Percentiles rank a stretch among this genome's conserved stretches.
phyloP scores from a whole-genome alignment of 1,140 invertebrate species.

The Drosophila subpulchrella region DNA sequence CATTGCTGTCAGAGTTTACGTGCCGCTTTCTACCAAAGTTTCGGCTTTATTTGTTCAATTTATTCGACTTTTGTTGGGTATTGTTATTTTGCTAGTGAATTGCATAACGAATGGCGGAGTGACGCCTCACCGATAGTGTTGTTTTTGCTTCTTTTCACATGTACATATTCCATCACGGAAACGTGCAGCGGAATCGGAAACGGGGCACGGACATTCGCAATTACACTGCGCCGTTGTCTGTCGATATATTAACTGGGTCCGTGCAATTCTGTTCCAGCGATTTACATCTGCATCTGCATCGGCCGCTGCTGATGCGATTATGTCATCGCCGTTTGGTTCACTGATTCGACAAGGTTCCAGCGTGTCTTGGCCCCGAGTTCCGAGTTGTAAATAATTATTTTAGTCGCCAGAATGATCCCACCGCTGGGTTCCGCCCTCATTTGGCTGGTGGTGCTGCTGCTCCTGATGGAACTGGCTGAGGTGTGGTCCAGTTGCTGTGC shows the following conservation, averaged over 20 bases:
- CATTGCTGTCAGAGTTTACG: conserved; percentile 12
- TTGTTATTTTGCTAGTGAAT: conserved; percentile 13
- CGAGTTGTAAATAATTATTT: background rate
- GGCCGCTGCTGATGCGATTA: conserved; percentile 22
- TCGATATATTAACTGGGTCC: conserved; percentile 17
- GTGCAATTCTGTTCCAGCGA: conserved; percentile 16
- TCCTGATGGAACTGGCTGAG: background rate
- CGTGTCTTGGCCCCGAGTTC: background rate
- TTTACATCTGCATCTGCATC: conserved; percentile 22
- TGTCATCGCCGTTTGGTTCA: conserved; percentile 37
- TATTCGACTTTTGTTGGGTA: conserved; percentile 14
- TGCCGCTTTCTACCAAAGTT: conserved; percentile 16
- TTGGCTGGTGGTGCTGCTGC: background rate
- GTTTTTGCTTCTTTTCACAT: conserved; percentile 7
- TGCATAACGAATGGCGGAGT: conserved; percentile 24
- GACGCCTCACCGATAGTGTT: background rate
- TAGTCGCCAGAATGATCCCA: background rate
- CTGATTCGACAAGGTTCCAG: conserved; percentile 25
- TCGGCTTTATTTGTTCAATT: conserved; percentile 9
- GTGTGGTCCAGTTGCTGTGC: conserved; percentile 10
- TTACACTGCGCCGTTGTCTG: conserved; percentile 18
- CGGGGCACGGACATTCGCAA: conserved; percentile 50
- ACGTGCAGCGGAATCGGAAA: conserved; percentile 45
- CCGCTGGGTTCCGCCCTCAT: background rate
- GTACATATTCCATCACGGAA: conserved; percentile 41